Evolutionary conservation across 2,113 vertebrate species (phyloP), one percentile per base, ranked within the genome.

Genomic region (Cebidichthys violaceus): DNA sequence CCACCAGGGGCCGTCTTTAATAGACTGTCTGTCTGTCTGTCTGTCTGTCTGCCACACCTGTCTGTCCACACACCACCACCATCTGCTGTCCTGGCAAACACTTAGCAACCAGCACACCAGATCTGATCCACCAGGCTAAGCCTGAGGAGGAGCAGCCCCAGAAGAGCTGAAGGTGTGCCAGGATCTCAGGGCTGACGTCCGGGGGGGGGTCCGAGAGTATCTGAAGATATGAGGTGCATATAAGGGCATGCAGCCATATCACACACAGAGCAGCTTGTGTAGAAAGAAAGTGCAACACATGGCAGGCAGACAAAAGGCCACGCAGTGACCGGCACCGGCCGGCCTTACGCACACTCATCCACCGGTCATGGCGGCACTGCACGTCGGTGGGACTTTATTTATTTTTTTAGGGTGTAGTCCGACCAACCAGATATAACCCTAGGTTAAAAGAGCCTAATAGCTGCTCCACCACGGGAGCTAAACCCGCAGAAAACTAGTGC

Each of bases 251-350:
- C 33, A 33, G 33, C 33, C 33, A 33, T 33, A 33, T 33, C 33
- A 33, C 33, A 24, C 33, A 33, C 33, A 24, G 2, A 24, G 52
- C 27, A 45, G 66, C 50, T 1, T 0, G 35, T 8, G 33, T 5
- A 20, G 18, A 9, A 67, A 59, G 60, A 9, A 67, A 59, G 66
- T 5, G 50, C 9, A 13, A 18, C 47, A 67, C 62, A 72, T 41
- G 71, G 66, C 71, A 55, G 11, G 65, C 29, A 87, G 83, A 92
- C 92, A 50, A 91, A 92, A 92, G 91, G 88, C 90, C 92, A 39
- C 70, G 61, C 24, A 47, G 73, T 39, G 41, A 27, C 15, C 7
- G 37, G 37, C 37, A 37, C 37, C 37, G 37, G 9, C 37, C 37
- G 37, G 37, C 37, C 37, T 37, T 37, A 37, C 37, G 8, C 37